These are phyloP conservation scores for Eriocheir sinensis DNA, from an alignment of 1,140 invertebrate species.

Conservation along the genomic window DNA sequence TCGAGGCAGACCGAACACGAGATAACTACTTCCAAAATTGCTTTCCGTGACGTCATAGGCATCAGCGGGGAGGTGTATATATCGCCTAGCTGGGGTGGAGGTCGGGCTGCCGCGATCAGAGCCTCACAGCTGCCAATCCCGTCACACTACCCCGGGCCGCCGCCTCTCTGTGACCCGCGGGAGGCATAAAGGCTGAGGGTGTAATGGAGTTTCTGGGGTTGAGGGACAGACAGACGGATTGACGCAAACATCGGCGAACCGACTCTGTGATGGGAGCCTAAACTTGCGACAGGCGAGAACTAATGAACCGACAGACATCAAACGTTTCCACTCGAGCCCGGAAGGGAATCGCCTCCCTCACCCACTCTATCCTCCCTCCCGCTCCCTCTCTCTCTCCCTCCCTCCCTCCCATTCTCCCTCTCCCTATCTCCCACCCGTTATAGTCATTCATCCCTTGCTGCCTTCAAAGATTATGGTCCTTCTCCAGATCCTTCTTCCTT, in stretches of 20 bases:
- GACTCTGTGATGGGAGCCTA: background rate
- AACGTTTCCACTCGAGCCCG: slow-evolving; percentile 9
- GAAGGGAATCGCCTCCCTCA: background rate
- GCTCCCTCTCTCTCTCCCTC: background rate
- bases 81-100: background rate
- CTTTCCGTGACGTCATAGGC: no score
- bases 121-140: background rate
- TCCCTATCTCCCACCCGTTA: background rate
- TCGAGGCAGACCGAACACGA: no score
- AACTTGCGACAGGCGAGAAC: slow-evolving; percentile 12
- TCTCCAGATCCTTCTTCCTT: background rate
- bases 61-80: background rate
- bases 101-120: background rate
- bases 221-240: background rate
- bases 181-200: background rate
- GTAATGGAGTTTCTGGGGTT: background rate
- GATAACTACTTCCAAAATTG: no score
- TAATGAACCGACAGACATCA: slow-evolving; percentile 2
- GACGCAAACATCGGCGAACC: background rate
- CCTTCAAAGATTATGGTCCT: background rate
- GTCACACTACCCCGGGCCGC: background rate
- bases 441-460: background rate
- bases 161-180: background rate
- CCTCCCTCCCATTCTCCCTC: no score
- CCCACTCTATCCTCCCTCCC: background rate